Percentiles rank a stretch among this genome's conserved stretches.
These are phyloP conservation scores for Conomelus anceps DNA, from an alignment of 2,888 invertebrate genomes.

Conservation along the genomic window DNA sequence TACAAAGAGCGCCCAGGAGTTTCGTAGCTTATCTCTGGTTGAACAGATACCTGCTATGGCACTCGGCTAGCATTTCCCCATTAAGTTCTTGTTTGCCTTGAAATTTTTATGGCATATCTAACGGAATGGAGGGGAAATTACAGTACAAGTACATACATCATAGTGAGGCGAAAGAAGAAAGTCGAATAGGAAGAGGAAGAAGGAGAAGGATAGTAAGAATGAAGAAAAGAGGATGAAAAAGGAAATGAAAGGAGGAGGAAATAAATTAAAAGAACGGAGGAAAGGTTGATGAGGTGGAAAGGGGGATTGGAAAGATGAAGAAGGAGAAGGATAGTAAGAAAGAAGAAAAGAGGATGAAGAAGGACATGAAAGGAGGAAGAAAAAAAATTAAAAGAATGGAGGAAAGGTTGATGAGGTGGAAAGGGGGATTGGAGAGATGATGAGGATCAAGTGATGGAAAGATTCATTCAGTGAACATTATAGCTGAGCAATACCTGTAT, in stretches of 20 bases:
- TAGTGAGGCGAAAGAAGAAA: too few species aligned
- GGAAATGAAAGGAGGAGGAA: background rate
- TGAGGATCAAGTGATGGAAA: background rate
- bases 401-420: background rate
- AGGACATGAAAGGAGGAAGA: too few species aligned
- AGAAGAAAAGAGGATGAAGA: too few species aligned
- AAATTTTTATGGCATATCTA: too few species aligned
- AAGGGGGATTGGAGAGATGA: background rate
- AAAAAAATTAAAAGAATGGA: too few species aligned
- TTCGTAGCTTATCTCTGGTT: too few species aligned
- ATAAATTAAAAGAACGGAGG: background rate
- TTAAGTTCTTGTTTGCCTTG: too few species aligned
- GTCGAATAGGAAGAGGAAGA: background rate
- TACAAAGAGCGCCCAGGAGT: too few species aligned
- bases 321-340: background rate
- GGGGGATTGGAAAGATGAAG: background rate
- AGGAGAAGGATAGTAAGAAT: background rate
- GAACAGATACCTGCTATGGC: too few species aligned
- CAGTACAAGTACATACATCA: too few species aligned
- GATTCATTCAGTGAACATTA: background rate
- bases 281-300: background rate
- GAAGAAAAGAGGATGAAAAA: background rate
- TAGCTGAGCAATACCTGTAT: background rate
- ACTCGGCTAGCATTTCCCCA: too few species aligned
- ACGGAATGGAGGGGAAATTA: too few species aligned